Evolutionary conservation across 2,113 vertebrate species (phyloP), one percentile per base, ranked within the genome.

Genomic region (human): DNA sequence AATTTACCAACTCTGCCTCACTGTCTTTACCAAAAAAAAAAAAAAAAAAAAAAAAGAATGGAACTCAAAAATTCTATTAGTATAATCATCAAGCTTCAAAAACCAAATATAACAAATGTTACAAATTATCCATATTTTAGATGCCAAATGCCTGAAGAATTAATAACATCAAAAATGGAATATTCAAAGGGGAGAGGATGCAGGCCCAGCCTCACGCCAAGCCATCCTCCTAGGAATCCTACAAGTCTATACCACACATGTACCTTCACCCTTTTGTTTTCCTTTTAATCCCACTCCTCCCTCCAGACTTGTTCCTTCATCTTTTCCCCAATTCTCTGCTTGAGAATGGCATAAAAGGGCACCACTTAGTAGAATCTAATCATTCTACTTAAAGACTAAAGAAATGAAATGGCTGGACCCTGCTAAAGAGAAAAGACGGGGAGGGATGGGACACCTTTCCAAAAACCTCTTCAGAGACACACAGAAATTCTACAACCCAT

Each of bases 191-290:
- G 4, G 32, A 72, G 76, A 32, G 27, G 40, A 75, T 5, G 25
- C 61, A 20, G 45, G 72, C 27, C 12, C 32, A 55, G 16, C 13
- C 8, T 22, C 10, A 5, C 4, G 30, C 22, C 12, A 27, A 16
- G 52, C 35, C 27, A 38, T 25, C n/a, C 17, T n/a, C 18, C 23
- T 59, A 45, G 25, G 57, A 8, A 20, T 9, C 20, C 66, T 8
- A 13, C 66, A 76, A 2, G 32, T n/a, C 50, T 30, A 4, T 0
- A 11, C 5, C 13, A 30, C 32, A 64, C 27, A 2, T 0, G 3
- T 0, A 6, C 50, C 48, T 91, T 20, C 25, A 27, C 12, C 4
- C 45, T 9, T 22, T 14, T 0, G 11, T 14, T 78, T 57, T 3
- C 52, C 55, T 72, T 75, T 43, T 45, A 20, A 40, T 18, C 11